A percentile compares a stretch with the other conserved stretches of the same genome.
Evolutionary conservation across 2,888 invertebrate species (phyloP).

Genomic region (Helobdella robusta): DNA sequence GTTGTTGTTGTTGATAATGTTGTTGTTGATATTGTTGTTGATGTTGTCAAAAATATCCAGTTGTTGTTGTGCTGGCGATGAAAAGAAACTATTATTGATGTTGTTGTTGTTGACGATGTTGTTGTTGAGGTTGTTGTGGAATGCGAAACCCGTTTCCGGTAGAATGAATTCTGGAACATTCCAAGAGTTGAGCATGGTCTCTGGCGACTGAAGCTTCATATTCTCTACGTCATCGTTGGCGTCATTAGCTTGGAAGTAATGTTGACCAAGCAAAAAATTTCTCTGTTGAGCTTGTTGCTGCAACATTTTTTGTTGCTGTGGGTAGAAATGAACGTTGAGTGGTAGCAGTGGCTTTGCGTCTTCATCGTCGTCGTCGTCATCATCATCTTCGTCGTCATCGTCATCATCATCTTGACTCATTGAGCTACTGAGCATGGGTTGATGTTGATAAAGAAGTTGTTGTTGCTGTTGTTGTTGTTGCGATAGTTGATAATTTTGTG

Average conservation of each 20-base stretch:
- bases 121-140: background rate
- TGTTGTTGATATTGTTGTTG: conserved; percentile 5
- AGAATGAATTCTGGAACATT: conserved; percentile 6
- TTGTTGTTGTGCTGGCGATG: background rate
- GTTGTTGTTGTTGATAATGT: conserved; percentile 9
- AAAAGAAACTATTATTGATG: too few relatives aligned
- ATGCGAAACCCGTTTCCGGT: background rate
- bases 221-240: background rate
- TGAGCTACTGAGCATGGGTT: too few relatives aligned
- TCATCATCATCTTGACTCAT: too few relatives aligned
- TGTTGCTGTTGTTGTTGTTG: conserved; percentile 16
- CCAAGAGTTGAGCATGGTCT: background rate
- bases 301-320: conserved; percentile 12
- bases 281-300: conserved; percentile 20
- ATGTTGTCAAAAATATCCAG: background rate
- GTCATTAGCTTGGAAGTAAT: conserved; percentile 2
- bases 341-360: conserved; percentile 1
- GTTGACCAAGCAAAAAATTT: conserved; percentile 3
- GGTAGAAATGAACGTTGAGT: conserved; percentile 1
- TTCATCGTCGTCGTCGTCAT: conserved; percentile 5
- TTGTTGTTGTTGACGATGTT: background rate
- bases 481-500: background rate
- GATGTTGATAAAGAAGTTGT: background rate
- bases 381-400: background rate
- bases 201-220: background rate